Evolutionary conservation across 2,888 invertebrate genomes (phyloP).

Genomic region (Nymphalis urticae): DNA sequence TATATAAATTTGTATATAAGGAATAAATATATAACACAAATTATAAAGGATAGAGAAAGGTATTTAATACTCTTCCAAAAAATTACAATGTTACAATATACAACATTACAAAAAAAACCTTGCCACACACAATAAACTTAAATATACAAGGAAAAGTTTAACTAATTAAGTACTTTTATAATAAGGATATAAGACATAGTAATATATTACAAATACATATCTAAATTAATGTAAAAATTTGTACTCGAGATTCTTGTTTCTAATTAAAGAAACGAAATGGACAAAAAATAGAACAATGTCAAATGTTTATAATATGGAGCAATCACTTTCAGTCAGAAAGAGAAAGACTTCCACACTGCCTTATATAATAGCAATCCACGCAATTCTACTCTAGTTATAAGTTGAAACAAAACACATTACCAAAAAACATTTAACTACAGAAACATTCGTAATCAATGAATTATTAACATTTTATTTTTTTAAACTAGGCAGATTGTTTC

Average conservation of each 20-base stretch:
- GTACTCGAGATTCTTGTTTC: conserved; percentile 28
- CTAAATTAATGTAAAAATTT: conserved; percentile 26
- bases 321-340: too few relatives aligned
- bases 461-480: neutral
- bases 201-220: conserved; percentile 22
- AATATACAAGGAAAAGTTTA: conserved; percentile 41
- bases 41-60: conserved; percentile 38
- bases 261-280: conserved; percentile 5
- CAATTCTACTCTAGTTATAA: too few relatives aligned
- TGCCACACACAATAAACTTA: conserved; percentile 35
- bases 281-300: neutral
- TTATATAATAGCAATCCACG: too few relatives aligned
- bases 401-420: neutral
- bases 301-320: too few relatives aligned
- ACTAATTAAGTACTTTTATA: conserved; percentile 61
- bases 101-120: conserved; percentile 37
- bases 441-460: neutral
- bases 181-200: conserved; percentile 21
- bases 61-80: conserved; percentile 55
- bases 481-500: too few relatives aligned
- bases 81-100: conserved; percentile 32
- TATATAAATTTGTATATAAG: too few relatives aligned
- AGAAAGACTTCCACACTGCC: neutral
- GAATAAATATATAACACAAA: too few relatives aligned
- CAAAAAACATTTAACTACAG: neutral